phyloP scores from a whole-genome alignment of 2,113 vertebrate species.

The Deroptyus accipitrinus region DNA sequence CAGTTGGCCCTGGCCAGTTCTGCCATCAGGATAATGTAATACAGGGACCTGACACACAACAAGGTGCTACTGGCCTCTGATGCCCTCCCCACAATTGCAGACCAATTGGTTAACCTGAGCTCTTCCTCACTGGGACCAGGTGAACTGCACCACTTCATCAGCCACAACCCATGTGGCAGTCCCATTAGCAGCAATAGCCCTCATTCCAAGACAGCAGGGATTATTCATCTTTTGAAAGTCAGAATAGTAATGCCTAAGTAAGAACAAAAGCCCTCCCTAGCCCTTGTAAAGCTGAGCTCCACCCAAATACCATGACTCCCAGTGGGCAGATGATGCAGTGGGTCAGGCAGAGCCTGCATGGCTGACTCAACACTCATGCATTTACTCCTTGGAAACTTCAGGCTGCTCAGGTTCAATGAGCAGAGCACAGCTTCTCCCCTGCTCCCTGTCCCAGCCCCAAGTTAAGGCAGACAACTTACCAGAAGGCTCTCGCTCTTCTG shows the following conservation, averaged over 20 bases:
- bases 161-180: not conserved
- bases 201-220: not conserved
- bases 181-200: not conserved
- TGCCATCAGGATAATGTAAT: not conserved
- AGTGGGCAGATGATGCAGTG: not conserved
- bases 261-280: not conserved
- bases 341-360: not conserved
- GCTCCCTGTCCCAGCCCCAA: not conserved
- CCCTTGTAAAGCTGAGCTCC: not conserved
- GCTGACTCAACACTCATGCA: rapidly evolving
- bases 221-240: not conserved
- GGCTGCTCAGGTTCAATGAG: not conserved
- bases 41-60: not conserved
- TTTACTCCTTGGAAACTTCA: not conserved
- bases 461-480: slow-evolving; percentile 71
- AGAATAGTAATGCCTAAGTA: not conserved
- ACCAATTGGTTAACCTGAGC: not conserved
- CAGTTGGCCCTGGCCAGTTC: not conserved
- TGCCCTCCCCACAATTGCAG: not conserved
- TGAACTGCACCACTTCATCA: not conserved
- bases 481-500: slow-evolving; percentile 83
- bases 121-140: not conserved
- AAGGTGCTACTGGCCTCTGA: not conserved
- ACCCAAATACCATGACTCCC: not conserved
- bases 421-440: not conserved